Evolutionary conservation across 2,888 invertebrate species (phyloP).

Genomic region (Morpho achilles): DNA sequence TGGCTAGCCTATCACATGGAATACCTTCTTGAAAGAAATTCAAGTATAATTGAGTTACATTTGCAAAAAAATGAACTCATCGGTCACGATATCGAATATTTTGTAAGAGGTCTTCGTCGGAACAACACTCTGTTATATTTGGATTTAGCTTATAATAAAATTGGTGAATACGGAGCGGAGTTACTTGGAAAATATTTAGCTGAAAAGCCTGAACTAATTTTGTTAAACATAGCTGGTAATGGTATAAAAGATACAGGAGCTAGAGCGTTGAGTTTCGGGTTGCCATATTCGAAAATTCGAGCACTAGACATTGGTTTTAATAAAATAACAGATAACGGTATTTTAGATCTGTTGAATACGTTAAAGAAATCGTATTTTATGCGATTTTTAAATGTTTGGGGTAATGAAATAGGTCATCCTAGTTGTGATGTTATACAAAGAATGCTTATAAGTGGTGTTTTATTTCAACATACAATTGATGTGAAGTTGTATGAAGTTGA

Average conservation of each 20-base stretch:
- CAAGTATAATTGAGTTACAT: constrained; percentile 73
- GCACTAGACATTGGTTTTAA: constrained; percentile 79
- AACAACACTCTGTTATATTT: constrained; percentile 77
- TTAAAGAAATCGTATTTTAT: constrained; percentile 72
- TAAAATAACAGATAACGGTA: constrained; percentile 71
- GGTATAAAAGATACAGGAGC: constrained; percentile 78
- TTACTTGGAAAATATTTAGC: constrained; percentile 74
- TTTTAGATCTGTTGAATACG: constrained; percentile 74
- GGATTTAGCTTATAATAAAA: constrained; percentile 79
- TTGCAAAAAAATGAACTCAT: constrained; percentile 80
- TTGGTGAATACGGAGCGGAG: constrained; percentile 80
- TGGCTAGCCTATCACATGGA: constrained; percentile 75
- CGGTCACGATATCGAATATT: constrained; percentile 79
- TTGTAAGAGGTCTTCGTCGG: constrained; percentile 66
- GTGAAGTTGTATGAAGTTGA: constrained; percentile 58
- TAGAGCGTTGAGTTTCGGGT: constrained; percentile 70
- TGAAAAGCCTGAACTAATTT: constrained; percentile 65
- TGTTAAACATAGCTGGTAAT: constrained; percentile 78
- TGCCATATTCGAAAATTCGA: constrained; percentile 79
- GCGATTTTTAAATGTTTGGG: constrained; percentile 64
- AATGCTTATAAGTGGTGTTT: constrained; percentile 52
- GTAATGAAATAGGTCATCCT: constrained; percentile 55
- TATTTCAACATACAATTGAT: constrained; percentile 62
- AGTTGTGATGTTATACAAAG: constrained; percentile 60
- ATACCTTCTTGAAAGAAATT: constrained; percentile 55